Evolutionary conservation across 2,888 invertebrate species (phyloP).

Genomic region (Apamea epomidion): DNA sequence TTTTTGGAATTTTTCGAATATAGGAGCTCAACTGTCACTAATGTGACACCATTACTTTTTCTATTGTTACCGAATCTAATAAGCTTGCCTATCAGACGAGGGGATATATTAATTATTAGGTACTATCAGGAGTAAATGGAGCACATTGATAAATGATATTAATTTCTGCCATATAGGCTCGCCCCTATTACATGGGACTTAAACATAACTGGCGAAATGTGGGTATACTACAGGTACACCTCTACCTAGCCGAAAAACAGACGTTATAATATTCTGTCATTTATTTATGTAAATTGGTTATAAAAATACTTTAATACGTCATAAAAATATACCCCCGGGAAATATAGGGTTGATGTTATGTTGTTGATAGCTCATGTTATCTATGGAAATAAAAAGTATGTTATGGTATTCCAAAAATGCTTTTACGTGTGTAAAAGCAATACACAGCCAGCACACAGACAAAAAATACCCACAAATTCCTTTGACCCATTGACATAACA

Average conservation of each 20-base stretch:
- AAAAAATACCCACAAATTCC: background rate
- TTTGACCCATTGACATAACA: slow-evolving; percentile 11
- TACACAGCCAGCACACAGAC: background rate
- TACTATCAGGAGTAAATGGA: background rate
- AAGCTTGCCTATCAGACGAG: background rate
- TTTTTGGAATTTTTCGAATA: background rate
- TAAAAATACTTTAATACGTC: background rate
- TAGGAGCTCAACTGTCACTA: background rate
- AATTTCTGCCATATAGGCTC: background rate
- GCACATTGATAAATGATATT: background rate
- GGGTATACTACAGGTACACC: accelerated
- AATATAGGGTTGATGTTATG: background rate
- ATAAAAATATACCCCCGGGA: background rate
- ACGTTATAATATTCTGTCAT: background rate
- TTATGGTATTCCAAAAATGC: background rate
- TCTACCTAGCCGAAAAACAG: background rate
- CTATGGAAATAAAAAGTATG: background rate
- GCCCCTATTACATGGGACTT: background rate
- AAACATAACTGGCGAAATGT: background rate
- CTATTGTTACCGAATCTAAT: background rate
- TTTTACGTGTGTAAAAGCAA: background rate
- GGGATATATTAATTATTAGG: background rate
- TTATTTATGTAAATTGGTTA: background rate
- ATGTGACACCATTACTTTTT: background rate
- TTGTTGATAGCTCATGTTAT: background rate